Evolutionary conservation across 2,888 invertebrate species (phyloP), one percentile per base, ranked within the genome.

Genomic region (Aporophyla lueneburgensis): DNA sequence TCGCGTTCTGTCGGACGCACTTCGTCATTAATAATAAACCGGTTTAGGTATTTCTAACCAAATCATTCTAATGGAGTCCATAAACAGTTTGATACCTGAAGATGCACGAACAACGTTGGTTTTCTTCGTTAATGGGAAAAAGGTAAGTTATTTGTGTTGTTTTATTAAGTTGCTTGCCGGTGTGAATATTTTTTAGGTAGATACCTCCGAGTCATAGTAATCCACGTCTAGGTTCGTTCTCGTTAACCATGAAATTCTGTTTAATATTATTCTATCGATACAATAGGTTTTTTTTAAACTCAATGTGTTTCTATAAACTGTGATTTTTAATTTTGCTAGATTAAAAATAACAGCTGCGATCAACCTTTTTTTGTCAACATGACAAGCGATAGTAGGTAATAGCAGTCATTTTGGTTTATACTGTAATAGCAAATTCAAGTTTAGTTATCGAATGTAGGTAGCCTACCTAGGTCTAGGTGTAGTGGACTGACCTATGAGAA

Each of bases 121-220:
- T 51, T 97, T 97, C 92, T 97, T 96, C 87, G 97, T 97, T 12
- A 97, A 97, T 88, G 97, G 97, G 66, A 97, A 97, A 86, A 97
- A 97, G 97, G 97, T 97, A 94, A 91, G 92, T 71, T 76, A 49
- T 5, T 14, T 54, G 9, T 46, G 49, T 19, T 27, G 16, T n/a
- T 70, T 61, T 59, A 54, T 1, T 51, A 40, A 6, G 2, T 56
- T 65, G 43, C 24, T 69, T 33, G 21, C 14, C 24, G 21, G 51
- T 49, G n/a, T 53, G 40, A 49, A 9, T 51, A 16, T 16, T n/a
- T 27, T 54, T 51, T 53, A 40, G 12, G 9, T 53, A n/a, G 1
- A 27, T 67, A 24, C 12, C 7, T 56, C 16, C 2, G 40, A 51
- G 33, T 62, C 14, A 46, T 16, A 56, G 59, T 43, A 5, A 74